Base-by-base conservation (phyloP, 2,797 vertebrate genomes). In the Paratrypauchen microcephalus region DNA sequence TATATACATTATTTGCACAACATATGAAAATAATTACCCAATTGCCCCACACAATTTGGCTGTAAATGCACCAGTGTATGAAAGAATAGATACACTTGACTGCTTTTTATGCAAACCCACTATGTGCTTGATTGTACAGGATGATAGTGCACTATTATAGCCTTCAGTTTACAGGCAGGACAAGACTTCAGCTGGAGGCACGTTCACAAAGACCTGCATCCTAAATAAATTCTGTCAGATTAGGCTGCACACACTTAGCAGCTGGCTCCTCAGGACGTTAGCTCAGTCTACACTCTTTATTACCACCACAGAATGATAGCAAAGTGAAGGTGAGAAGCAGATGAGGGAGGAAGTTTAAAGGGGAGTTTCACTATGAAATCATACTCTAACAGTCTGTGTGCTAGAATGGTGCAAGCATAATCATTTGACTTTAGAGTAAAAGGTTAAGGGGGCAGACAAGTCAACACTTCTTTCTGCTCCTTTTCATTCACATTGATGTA, bases 201-300 rank as follows among this genome's bases (percentile, higher is more conserved):
- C 72, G 83, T 86, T 83, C 76, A 83, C 72, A 82, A 83, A 87
- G 74, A 88, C 74, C 70, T 83, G 78, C 69, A 81, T 83, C 80
- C 74, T 78, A 83, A 88, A 91, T 77, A 72, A 66, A 5, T 84
- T 85, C 72, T 88, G 82, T 88, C 88, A 88, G 78, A 85, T 88
- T 86, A 79, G 77, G 65, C 79, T 78, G 75, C 86, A 76, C 81
- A 77, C 74, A 65, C 81, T 86, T 68, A 81, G 73, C 82, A 77
- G 80, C 81, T 85, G 69, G 73, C 78, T 85, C 84, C 70, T 80
- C 68, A 7, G 69, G 77, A 81, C 68, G 73, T 68, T 69, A 72
- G 65, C 66, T 66, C 68, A 74, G 70, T 82, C 81, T 76, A 41
- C 54, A 71, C 65, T n/a, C 48, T 78, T 85, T 83, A 78, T 68